Base-by-base conservation (phyloP, 1,140 invertebrate species). In the Anadara kagoshimensis region DNA sequence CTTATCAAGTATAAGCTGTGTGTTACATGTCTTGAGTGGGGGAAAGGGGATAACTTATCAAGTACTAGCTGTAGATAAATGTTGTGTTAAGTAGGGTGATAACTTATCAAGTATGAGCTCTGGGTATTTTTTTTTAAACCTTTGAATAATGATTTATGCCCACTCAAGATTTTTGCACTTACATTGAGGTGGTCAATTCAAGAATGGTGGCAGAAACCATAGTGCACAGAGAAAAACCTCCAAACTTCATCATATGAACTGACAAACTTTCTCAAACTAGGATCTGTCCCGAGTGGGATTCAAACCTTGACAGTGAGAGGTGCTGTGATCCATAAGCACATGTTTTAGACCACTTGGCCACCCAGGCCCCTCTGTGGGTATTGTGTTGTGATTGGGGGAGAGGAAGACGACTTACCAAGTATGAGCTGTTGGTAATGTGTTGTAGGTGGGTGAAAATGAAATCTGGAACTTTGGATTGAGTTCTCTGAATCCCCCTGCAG, bases 1-100 rank as follows among this genome's bases (percentile, higher is more conserved):
- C 45, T 16, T 47, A 47, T 47, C 45, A 47, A 47, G 16, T 47
- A 47, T 10, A 8, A 8, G 8, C 58, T 29, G 16, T 11, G 1
- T 3, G 14, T 7, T 18, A 12, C 18, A 22, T 62, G 26, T 36
- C 18, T 18, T 41, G 2, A 63, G 5, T 22, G 12, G 7, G 18
- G 11, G 14, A 1, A 2, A 65, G 20, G 57, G n/a, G 49, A 29
- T 47, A 49, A 86, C 86, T 88, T 90, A 95, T 94, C 96, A 97
- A 56, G 96, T 97, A 88, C 97, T 96, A 57, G 96, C 96, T 24
- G 96, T 97, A 53, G 96, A 96, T 83, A 98, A 90, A n/a, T n/a
- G n/a, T n/a, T n/a, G 45, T 47, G 45, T 47, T 47, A 10, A 10
- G 8, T 47, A 10, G 8, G 8, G 8, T 47, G 16, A 47, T 47